Conservation (phyloP, 2,888 invertebrate species). For the Melolontha melolontha region DNA sequence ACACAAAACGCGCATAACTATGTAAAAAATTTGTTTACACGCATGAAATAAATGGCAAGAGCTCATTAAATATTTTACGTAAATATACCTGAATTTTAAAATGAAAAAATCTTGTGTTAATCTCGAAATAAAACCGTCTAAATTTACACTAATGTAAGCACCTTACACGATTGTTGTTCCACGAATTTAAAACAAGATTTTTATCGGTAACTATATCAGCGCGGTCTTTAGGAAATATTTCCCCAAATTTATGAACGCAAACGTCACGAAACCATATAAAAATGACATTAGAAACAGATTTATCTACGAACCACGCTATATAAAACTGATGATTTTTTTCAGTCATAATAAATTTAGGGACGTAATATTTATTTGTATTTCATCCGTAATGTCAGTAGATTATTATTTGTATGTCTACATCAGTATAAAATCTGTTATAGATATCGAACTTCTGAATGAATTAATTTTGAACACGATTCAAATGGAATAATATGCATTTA, state of each 20-base stretch:
- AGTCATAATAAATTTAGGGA: conserved; percentile 24
- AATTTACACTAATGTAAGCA: conserved; percentile 26
- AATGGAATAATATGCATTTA: background rate
- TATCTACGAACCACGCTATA: conserved; percentile 30
- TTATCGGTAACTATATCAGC: conserved; percentile 29
- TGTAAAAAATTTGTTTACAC: conserved; percentile 1
- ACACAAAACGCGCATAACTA: too few species aligned
- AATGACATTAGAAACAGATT: conserved; percentile 41
- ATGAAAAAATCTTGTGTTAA: conserved; percentile 5
- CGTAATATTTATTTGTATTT: conserved; percentile 19
- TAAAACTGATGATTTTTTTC: conserved; percentile 32
- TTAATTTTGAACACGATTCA: conserved; percentile 19
- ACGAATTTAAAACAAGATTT: conserved; percentile 34
- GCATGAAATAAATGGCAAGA: background rate
- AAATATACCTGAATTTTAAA: background rate
- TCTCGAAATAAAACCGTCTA: conserved; percentile 15
- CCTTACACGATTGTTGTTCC: conserved; percentile 20
- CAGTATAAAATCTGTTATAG: background rate
- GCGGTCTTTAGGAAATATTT: conserved; percentile 29
- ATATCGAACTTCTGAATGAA: conserved; percentile 17
- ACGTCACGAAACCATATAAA: conserved; percentile 41
- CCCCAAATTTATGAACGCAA: conserved; percentile 32
- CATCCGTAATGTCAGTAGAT: conserved; percentile 10
- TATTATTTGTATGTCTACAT: conserved; percentile 8
- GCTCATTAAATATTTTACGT: background rate